A percentile compares a stretch with the other conserved stretches of the same genome.
Conservation (phyloP, 2,113 vertebrate species). For the Camelus dromedarius region DNA sequence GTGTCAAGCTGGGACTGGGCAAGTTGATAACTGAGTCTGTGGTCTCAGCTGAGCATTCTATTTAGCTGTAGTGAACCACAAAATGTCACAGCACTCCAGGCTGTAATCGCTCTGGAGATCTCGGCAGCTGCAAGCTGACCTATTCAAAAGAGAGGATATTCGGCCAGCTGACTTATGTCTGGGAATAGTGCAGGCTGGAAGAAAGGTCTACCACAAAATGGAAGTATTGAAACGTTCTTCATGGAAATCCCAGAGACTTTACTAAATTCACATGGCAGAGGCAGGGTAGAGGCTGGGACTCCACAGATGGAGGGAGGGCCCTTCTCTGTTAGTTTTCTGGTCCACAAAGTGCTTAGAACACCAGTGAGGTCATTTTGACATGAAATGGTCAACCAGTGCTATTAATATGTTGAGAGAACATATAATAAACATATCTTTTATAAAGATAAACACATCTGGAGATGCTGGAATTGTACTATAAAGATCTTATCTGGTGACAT, state of each 20-base stretch:
- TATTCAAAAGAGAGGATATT: not conserved
- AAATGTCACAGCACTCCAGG: not conserved
- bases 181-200: not conserved
- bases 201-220: not conserved
- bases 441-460: not conserved
- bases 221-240: not conserved
- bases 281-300: not conserved
- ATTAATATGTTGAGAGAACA: not conserved
- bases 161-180: not conserved
- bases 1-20: not conserved
- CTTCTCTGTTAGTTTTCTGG: not conserved
- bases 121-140: not conserved
- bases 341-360: not conserved
- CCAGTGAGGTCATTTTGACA: not conserved
- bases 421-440: too few species aligned
- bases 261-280: not conserved
- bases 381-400: not conserved
- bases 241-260: not conserved
- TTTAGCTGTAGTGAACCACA: not conserved
- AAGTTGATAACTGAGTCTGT: not conserved
- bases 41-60: not conserved
- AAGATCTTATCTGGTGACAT: not conserved
- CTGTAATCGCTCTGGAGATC: not conserved
- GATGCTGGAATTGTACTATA: not conserved
- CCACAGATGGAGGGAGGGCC: not conserved